Percentiles rank a stretch among this genome's conserved stretches.
phyloP scores from a whole-genome alignment of 2,888 invertebrate species.

The Drosophila macrospina region DNA sequence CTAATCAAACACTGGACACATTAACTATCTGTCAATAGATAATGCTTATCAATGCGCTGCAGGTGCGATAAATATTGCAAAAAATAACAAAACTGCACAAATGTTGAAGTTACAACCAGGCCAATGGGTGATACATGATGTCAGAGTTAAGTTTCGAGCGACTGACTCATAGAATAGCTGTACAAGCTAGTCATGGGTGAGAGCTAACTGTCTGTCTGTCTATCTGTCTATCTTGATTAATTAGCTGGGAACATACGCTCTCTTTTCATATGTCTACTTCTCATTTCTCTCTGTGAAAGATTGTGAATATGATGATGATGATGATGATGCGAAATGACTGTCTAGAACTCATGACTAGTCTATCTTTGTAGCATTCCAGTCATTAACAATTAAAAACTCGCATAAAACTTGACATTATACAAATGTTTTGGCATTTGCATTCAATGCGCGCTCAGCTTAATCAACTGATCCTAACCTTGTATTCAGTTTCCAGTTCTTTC shows the following conservation, averaged over 20 bases:
- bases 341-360: constrained; percentile 36
- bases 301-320: constrained; percentile 17
- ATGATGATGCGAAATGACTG: constrained; percentile 45
- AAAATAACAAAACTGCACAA: constrained; percentile 24
- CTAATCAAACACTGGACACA: constrained; percentile 40
- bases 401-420: constrained; percentile 46
- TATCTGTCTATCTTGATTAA: constrained; percentile 61
- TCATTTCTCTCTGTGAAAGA: constrained; percentile 12
- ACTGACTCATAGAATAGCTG: constrained; percentile 46
- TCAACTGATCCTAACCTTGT: constrained; percentile 39
- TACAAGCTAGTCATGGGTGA: constrained; percentile 43
- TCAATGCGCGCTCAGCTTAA: constrained; percentile 31
- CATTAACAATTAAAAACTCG: constrained; percentile 47
- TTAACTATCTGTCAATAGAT: constrained; percentile 52
- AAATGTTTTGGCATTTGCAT: constrained; percentile 60
- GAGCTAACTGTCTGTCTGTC: constrained; percentile 40
- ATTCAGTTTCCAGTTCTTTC: constrained; percentile 17
- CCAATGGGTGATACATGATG: constrained; percentile 37
- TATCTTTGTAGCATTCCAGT: constrained; percentile 11
- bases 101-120: constrained; percentile 15
- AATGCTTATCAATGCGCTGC: constrained; percentile 43
- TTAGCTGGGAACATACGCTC: constrained; percentile 69
- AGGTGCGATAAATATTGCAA: constrained; percentile 28
- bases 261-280: constrained; percentile 16
- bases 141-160: constrained; percentile 40